These are phyloP conservation scores for Euplexia lucipara DNA, from an alignment of 2,888 invertebrate genomes.

Conservation along the genomic window DNA sequence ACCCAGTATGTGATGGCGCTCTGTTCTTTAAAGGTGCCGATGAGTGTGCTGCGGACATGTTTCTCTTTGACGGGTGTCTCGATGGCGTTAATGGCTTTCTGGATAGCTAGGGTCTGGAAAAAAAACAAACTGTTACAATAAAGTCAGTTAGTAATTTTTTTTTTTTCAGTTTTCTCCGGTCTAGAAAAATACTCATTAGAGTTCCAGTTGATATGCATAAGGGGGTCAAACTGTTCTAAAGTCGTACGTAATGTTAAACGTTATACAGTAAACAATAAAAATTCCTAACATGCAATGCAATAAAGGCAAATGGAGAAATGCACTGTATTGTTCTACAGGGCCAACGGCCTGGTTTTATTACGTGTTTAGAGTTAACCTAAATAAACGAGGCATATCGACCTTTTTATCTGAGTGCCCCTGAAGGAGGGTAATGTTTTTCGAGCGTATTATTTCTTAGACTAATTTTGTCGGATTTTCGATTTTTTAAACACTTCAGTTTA, in stretches of 20 bases:
- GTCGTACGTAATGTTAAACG: slow-evolving; percentile 21
- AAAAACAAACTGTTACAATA: slow-evolving; percentile 17
- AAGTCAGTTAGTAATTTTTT: neutral
- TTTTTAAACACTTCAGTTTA: too few species aligned
- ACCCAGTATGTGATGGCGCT: slow-evolving; percentile 98
- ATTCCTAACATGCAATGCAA: slow-evolving; percentile 54
- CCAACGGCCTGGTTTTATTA: slow-evolving; percentile 54
- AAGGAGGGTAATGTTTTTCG: too few species aligned
- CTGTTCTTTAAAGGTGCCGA: slow-evolving; percentile 98
- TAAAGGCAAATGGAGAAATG: slow-evolving; percentile 52
- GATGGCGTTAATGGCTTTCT: slow-evolving; percentile 97
- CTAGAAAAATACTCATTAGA: neutral
- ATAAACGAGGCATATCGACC: slow-evolving; percentile 24
- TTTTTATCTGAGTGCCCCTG: neutral
- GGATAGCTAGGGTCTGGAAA: slow-evolving; percentile 95
- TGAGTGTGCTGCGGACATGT: slow-evolving; percentile 98
- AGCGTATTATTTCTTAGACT: too few species aligned
- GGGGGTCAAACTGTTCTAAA: slow-evolving; percentile 3
- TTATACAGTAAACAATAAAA: slow-evolving; percentile 55
- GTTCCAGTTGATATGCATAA: slow-evolving; percentile 4
- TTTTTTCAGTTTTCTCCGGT: too few species aligned
- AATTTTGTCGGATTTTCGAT: too few species aligned
- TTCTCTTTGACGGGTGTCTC: slow-evolving; percentile 99
- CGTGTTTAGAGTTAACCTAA: slow-evolving; percentile 58
- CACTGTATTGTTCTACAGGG: slow-evolving; percentile 55